Conservation (phyloP, 2,113 vertebrate species). For the Melanostigma gelatinosum region DNA sequence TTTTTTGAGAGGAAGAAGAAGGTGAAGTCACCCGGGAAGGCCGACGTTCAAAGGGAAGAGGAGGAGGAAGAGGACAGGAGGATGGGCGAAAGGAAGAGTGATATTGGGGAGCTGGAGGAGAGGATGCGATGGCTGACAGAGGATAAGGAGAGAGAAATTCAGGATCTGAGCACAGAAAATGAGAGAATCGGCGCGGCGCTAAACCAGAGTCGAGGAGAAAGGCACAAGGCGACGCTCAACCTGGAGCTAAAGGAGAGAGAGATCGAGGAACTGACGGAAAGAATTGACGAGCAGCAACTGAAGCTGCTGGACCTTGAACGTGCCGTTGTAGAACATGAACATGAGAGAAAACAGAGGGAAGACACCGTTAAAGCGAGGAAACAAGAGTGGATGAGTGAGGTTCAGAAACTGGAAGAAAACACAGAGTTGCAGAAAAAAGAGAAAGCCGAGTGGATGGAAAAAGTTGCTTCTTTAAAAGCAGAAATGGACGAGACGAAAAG, state of each 20-base stretch:
- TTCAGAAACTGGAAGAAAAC: constrained; percentile 20
- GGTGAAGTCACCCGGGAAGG: constrained; percentile 67
- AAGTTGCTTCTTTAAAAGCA: constrained; percentile 22
- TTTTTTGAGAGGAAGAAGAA: constrained; percentile 80
- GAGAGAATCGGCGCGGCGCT: constrained; percentile 50
- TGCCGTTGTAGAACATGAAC: constrained; percentile 32
- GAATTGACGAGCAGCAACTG: constrained; percentile 74
- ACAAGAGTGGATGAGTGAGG: constrained; percentile 43
- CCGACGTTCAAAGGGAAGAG: constrained; percentile 56
- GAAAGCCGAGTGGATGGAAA: constrained; percentile 40
- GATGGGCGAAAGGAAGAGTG: constrained; percentile 29
- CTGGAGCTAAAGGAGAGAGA: constrained; percentile 74
- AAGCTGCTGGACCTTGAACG: constrained; percentile 74
- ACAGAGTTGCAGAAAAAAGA: constrained; percentile 47
- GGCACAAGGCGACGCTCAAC: constrained; percentile 20
- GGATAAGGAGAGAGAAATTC: constrained; percentile 79
- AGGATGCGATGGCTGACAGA: constrained; percentile 78
- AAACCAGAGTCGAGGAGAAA: constrained; percentile 52
- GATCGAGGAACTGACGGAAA: constrained; percentile 73
- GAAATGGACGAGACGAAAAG: constrained; percentile 39
- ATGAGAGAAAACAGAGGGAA: constrained; percentile 56
- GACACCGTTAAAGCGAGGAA: neutral
- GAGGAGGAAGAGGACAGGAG: constrained; percentile 76
- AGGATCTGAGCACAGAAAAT: constrained; percentile 74
- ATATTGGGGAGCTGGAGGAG: constrained; percentile 76